Conservation (phyloP, 1,140 invertebrate genomes). For the Musca vetustissima region DNA sequence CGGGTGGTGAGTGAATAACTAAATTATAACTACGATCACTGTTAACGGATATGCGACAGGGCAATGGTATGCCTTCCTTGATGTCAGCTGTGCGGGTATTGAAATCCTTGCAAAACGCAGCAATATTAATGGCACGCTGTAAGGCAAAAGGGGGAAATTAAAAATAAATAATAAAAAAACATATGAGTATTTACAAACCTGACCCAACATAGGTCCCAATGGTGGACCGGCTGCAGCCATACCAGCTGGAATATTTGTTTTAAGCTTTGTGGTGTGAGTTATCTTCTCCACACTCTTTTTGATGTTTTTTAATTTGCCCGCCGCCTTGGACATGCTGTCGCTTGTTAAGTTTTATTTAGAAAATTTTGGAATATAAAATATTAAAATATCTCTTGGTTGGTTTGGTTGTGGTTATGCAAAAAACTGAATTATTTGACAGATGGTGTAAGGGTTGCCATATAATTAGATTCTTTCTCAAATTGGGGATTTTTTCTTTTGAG, state of each 20-base stretch:
- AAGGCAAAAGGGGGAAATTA: conserved; percentile 35
- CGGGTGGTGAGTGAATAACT: conserved; percentile 80
- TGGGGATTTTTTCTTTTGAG: too few relatives aligned
- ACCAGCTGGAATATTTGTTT: conserved; percentile 81
- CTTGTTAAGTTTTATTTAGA: conserved; percentile 28
- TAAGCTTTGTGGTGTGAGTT: conserved; percentile 71
- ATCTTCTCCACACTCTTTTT: conserved; percentile 74
- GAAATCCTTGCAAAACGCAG: conserved; percentile 97
- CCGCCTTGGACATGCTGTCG: conserved; percentile 71
- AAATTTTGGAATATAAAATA: conserved; percentile 16
- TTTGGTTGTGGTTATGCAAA: conserved; percentile 9
- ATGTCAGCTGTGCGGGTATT: conserved; percentile 92
- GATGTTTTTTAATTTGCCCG: conserved; percentile 64
- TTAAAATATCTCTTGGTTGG: not conserved
- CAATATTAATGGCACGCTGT: conserved; percentile 93
- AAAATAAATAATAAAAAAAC: not conserved
- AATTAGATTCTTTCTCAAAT: too few relatives aligned
- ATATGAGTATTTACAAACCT: conserved; percentile 66
- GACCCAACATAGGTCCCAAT: conserved; percentile 87
- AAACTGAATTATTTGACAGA: too few relatives aligned
- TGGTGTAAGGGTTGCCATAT: too few relatives aligned
- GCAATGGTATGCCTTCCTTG: conserved; percentile 90
- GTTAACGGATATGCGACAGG: conserved; percentile 78
- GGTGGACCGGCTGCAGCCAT: conserved; percentile 85
- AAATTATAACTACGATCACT: conserved; percentile 86